Evolutionary conservation across 2,797 vertebrate genomes (phyloP).

Genomic region (Aldrovandia affinis): DNA sequence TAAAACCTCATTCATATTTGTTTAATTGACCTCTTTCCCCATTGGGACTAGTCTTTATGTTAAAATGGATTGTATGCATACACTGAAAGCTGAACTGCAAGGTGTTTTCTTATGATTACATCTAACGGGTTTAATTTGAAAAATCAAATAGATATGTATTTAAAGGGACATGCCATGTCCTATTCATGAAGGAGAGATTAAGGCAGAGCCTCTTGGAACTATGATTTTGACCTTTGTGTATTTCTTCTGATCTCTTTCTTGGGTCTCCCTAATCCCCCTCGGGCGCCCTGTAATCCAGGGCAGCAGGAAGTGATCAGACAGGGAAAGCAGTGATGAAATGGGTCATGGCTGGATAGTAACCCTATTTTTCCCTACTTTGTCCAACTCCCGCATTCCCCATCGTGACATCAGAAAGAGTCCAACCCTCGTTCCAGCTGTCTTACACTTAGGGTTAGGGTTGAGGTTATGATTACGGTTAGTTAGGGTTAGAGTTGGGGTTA

Average conservation of each 20-base stretch:
- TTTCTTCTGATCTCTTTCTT: constrained; percentile 45
- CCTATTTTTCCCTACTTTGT: too few species aligned
- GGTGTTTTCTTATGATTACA: not conserved
- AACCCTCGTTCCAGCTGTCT: too few species aligned
- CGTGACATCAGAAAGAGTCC: too few species aligned
- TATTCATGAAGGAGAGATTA: constrained; percentile 39
- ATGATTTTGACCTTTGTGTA: constrained; percentile 35
- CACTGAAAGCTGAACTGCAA: not conserved
- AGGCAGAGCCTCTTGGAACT: constrained; percentile 29
- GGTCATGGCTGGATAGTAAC: too few species aligned
- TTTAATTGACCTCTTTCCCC: too few species aligned
- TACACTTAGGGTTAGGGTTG: too few species aligned
- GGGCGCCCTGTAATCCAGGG: constrained; percentile 37
- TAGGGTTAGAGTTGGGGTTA: too few species aligned
- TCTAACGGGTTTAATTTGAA: not conserved
- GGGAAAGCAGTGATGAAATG: constrained; percentile 14
- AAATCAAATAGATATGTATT: not conserved
- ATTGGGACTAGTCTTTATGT: too few species aligned
- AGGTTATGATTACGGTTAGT: too few species aligned
- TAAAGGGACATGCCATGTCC: constrained; percentile 4
- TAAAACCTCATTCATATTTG: too few species aligned
- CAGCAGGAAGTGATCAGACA: constrained; percentile 36
- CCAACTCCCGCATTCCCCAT: too few species aligned
- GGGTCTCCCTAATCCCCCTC: constrained; percentile 33
- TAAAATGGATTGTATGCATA: too few species aligned